phyloP scores from a whole-genome alignment of 2,113 vertebrate genomes.

The Sialia sialis region DNA sequence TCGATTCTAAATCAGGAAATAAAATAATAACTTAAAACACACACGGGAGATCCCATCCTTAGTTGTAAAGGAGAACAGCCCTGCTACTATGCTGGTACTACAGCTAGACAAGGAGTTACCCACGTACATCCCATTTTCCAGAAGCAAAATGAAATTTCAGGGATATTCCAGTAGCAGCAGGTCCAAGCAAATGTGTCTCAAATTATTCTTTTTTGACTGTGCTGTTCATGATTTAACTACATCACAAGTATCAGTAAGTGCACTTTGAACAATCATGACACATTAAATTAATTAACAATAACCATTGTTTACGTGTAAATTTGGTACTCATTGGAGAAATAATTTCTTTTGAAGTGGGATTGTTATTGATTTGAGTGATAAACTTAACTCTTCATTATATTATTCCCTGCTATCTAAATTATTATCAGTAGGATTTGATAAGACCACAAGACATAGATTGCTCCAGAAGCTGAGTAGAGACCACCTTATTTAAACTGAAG shows the following conservation, averaged over 20 bases:
- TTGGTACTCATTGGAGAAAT: not conserved
- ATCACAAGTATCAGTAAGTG: not conserved
- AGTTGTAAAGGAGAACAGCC: not conserved
- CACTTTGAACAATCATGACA: not conserved
- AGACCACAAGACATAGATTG: not conserved
- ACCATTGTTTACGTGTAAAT: slow-evolving; percentile 3
- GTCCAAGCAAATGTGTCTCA: not conserved
- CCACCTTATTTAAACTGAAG: not conserved
- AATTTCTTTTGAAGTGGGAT: not conserved
- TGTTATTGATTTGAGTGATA: not conserved
- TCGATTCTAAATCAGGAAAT: not conserved
- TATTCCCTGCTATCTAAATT: not conserved
- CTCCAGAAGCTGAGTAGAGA: not conserved
- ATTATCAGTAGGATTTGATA: not conserved
- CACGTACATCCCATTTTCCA: rapidly evolving
- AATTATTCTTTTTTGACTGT: not conserved
- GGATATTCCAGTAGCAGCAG: not conserved
- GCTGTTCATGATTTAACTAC: not conserved
- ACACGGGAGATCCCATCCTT: not conserved
- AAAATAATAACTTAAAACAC: not conserved
- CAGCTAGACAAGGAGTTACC: not conserved
- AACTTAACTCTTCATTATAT: not conserved
- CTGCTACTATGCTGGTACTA: not conserved
- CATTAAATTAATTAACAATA: slow-evolving; percentile 13
- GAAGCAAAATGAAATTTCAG: not conserved